A percentile compares a stretch with the other conserved stretches of the same genome.
These are phyloP conservation scores for Manacus vitellinus DNA, from an alignment of 2,113 vertebrate species.

Conservation along the genomic window DNA sequence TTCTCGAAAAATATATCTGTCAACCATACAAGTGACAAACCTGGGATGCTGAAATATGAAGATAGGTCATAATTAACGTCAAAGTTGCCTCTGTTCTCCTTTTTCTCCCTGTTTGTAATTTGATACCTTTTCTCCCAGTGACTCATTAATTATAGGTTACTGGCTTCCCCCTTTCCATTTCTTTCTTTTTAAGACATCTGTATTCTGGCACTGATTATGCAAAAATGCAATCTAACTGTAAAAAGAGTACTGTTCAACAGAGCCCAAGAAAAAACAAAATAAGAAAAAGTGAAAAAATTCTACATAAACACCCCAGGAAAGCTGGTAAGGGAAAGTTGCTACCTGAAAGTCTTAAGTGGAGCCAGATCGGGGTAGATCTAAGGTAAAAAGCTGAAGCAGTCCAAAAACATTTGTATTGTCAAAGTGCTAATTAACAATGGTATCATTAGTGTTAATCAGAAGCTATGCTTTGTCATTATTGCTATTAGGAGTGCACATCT, in stretches of 20 bases:
- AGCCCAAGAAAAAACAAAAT: background rate
- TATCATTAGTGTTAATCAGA: background rate
- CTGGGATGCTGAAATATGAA: background rate
- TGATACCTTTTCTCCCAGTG: background rate
- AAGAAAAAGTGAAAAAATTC: accelerated
- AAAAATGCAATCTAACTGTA: background rate
- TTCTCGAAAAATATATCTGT: background rate
- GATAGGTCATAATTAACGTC: background rate
- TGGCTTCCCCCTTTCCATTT: background rate
- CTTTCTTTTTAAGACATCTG: background rate
- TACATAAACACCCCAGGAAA: background rate
- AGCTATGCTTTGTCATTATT: background rate
- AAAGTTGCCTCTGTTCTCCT: background rate
- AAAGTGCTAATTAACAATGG: background rate
- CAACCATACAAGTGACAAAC: background rate
- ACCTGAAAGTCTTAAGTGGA: background rate
- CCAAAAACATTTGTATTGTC: background rate
- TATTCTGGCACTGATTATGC: background rate
- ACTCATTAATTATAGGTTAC: background rate
- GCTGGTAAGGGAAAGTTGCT: background rate
- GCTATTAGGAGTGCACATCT: background rate
- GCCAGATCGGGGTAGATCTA: background rate
- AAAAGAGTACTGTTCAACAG: background rate
- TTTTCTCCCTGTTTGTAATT: background rate
- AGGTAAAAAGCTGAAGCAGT: background rate